A percentile compares a stretch with the other conserved stretches of the same genome.
Evolutionary conservation across 2,888 invertebrate species (phyloP).

Genomic region (Pterostichus niger): DNA sequence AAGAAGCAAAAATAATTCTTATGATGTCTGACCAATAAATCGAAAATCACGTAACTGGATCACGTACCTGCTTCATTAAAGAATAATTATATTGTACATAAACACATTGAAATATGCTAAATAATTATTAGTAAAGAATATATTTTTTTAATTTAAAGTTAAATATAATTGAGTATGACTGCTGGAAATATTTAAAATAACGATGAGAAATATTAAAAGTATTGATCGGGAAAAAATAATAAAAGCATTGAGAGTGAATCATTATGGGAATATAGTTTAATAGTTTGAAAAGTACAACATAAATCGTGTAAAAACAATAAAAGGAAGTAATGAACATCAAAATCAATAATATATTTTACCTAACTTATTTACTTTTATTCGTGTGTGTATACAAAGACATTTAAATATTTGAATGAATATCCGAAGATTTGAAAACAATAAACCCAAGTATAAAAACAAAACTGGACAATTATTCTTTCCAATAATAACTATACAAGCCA

Average conservation of each 20-base stretch:
- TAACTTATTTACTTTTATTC: conserved; percentile 62
- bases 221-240: conserved; percentile 24
- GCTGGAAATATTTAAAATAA: not conserved
- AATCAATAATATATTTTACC: conserved; percentile 48
- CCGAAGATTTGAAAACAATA: conserved; percentile 51
- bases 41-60: too few species aligned
- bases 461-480: conserved; percentile 59
- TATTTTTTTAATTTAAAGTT: too few species aligned
- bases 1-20: too few species aligned
- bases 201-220: not conserved
- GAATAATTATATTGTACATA: too few species aligned
- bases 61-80: too few species aligned
- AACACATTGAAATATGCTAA: too few species aligned
- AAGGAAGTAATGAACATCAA: conserved; percentile 47
- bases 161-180: too few species aligned
- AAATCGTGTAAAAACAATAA: conserved; percentile 33
- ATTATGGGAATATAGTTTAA: conserved; percentile 46
- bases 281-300: conserved; percentile 46
- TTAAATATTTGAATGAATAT: conserved; percentile 62
- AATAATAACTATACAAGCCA: conserved; percentile 61
- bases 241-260: conserved; percentile 11
- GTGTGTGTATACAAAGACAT: conserved; percentile 60
- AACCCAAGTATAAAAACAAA: conserved; percentile 63
- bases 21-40: too few species aligned
- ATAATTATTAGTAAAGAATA: too few species aligned